phyloP scores from a whole-genome alignment of 2,113 vertebrate genomes.

The Silurus meridionalis region DNA sequence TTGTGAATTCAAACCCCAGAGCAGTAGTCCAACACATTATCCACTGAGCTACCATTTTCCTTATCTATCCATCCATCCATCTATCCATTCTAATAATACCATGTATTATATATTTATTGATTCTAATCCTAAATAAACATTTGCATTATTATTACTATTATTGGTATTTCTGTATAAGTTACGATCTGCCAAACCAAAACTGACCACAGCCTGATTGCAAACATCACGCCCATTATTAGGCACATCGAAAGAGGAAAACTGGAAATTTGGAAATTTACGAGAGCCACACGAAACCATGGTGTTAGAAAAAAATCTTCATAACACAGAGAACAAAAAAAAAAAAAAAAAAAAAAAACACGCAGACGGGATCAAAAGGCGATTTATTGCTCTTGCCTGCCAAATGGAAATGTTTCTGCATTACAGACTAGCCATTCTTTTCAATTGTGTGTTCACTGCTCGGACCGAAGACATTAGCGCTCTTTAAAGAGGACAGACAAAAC shows the following conservation, averaged over 20 bases:
- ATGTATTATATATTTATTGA: no score
- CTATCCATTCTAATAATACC: no score
- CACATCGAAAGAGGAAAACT: background rate
- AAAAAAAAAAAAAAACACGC: background rate
- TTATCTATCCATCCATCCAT: no score
- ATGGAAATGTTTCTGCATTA: constrained; percentile 5
- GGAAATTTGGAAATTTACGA: background rate
- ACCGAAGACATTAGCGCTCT: background rate
- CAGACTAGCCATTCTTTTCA: background rate
- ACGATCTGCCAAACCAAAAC: constrained; percentile 9
- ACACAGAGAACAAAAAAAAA: background rate
- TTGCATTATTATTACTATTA: no score
- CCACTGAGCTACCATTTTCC: no score
- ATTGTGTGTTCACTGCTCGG: background rate
- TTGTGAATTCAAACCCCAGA: no score
- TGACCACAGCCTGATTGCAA: constrained; percentile 9
- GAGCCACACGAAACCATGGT: background rate
- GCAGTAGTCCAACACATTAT: no score
- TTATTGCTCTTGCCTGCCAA: constrained; percentile 4
- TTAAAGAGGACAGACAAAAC: constrained; percentile 25
- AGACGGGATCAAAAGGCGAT: constrained; percentile 10
- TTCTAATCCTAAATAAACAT: no score
- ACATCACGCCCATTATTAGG: constrained; percentile 9
- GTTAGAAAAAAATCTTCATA: background rate
- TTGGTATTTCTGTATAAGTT: background rate